Evolutionary conservation across 2,113 vertebrate species (phyloP).

Genomic region (Vanacampus margaritifer): DNA sequence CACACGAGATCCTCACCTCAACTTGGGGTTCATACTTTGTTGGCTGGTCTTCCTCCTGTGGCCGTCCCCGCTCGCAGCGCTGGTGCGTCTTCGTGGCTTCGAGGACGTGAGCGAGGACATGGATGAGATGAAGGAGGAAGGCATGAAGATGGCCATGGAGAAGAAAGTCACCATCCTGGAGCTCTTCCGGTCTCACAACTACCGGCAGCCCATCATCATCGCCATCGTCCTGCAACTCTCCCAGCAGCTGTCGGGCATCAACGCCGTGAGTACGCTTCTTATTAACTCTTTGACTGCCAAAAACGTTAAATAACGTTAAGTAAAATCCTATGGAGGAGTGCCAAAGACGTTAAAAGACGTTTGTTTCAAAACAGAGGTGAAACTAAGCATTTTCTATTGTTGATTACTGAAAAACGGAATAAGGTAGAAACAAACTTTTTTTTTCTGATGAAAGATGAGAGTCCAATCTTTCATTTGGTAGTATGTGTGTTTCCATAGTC

Average conservation of each 20-base stretch:
- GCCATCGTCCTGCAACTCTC: constrained; percentile 92
- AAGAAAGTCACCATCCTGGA: constrained; percentile 84
- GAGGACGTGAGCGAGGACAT: constrained; percentile 83
- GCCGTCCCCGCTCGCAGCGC: constrained; percentile 63
- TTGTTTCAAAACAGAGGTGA: too few relatives aligned
- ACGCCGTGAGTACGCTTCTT: constrained; percentile 83
- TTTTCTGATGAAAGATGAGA: too few relatives aligned
- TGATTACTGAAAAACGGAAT: too few relatives aligned
- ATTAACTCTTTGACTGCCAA: too few relatives aligned
- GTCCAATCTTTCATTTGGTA: too few relatives aligned
- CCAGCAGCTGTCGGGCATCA: constrained; percentile 96
- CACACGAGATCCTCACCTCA: neutral
- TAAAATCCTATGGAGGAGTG: too few relatives aligned
- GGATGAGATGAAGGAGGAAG: constrained; percentile 91
- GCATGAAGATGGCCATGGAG: constrained; percentile 82
- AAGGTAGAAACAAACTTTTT: too few relatives aligned
- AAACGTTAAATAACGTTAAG: too few relatives aligned
- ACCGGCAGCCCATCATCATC: constrained; percentile 87
- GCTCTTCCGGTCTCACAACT: constrained; percentile 81
- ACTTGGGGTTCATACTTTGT: neutral
- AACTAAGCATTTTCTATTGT: too few relatives aligned
- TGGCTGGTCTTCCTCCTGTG: neutral
- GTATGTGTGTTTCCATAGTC: too few relatives aligned
- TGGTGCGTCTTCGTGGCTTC: constrained; percentile 79
- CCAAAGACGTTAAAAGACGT: too few relatives aligned